These are phyloP conservation scores for Muntiacus reevesi DNA, from an alignment of 2,113 vertebrate genomes.

Conservation along the genomic window DNA sequence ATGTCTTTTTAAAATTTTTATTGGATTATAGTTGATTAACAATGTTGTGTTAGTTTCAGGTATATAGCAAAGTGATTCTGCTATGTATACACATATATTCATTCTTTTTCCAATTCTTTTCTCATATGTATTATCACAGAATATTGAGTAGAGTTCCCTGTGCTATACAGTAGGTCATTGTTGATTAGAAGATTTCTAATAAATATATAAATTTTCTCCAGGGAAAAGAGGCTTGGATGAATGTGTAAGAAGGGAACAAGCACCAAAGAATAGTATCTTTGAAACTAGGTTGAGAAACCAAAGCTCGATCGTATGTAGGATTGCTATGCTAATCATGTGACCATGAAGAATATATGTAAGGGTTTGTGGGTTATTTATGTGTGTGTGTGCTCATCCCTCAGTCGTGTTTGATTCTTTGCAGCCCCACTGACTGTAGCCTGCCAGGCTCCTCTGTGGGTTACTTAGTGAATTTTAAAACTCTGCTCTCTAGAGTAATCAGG, in stretches of 20 bases:
- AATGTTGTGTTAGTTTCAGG: neutral
- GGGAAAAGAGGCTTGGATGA: neutral
- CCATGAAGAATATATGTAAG: neutral
- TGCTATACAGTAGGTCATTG: neutral
- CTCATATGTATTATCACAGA: neutral
- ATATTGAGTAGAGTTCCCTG: neutral
- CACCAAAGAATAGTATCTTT: neutral
- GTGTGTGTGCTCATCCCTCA: neutral
- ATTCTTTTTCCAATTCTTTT: neutral
- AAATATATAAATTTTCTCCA: neutral
- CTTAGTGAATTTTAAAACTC: neutral
- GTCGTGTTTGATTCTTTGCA: neutral
- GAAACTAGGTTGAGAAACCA: neutral
- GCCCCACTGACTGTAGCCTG: neutral
- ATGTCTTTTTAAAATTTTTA: neutral
- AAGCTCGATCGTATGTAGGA: neutral
- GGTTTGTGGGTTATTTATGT: neutral
- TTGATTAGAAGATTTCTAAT: neutral
- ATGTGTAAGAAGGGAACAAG: neutral
- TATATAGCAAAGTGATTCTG: neutral
- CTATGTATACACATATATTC: neutral
- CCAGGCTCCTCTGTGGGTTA: neutral
- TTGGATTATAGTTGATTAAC: neutral
- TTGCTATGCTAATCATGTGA: neutral
- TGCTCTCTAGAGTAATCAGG: neutral